Conservation (phyloP, 1,140 invertebrate genomes). For the Hirudo medicinalis region DNA sequence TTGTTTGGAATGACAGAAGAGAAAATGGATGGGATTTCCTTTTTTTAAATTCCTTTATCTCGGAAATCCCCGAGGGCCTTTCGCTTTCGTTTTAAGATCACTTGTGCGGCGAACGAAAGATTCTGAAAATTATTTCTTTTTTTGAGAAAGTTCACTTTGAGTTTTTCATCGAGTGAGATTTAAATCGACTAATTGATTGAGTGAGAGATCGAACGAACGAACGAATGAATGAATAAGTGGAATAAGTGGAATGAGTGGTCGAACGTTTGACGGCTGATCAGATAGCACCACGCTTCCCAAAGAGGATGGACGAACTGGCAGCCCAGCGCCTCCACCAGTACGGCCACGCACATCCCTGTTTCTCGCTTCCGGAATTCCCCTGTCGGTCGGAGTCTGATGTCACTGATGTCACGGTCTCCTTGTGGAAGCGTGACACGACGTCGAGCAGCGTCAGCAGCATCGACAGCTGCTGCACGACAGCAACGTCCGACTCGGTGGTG, state of each 20-base stretch:
- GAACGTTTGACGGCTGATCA: slow-evolving; percentile 16
- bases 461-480: slow-evolving; percentile 6
- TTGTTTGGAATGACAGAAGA: too few relatives aligned
- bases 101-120: too few relatives aligned
- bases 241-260: slow-evolving; percentile 19
- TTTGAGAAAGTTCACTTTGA: too few relatives aligned
- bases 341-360: slow-evolving; percentile 2
- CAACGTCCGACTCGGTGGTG: background rate
- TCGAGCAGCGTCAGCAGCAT: slow-evolving; percentile 8
- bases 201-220: slow-evolving; percentile 6
- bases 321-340: background rate
- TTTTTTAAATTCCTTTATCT: too few relatives aligned
- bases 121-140: too few relatives aligned
- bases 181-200: background rate
- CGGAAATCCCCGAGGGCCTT: too few relatives aligned
- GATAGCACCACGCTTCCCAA: background rate
- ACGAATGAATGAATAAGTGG: slow-evolving; percentile 16
- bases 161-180: too few relatives aligned
- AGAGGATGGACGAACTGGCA: too few relatives aligned
- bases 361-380: background rate
- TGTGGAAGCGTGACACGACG: background rate
- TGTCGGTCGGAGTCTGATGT: background rate
- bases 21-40: too few relatives aligned
- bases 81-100: too few relatives aligned
- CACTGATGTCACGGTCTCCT: background rate